phyloP scores from a whole-genome alignment of 2,797 vertebrate genomes.

The Benthosema pterotum region DNA sequence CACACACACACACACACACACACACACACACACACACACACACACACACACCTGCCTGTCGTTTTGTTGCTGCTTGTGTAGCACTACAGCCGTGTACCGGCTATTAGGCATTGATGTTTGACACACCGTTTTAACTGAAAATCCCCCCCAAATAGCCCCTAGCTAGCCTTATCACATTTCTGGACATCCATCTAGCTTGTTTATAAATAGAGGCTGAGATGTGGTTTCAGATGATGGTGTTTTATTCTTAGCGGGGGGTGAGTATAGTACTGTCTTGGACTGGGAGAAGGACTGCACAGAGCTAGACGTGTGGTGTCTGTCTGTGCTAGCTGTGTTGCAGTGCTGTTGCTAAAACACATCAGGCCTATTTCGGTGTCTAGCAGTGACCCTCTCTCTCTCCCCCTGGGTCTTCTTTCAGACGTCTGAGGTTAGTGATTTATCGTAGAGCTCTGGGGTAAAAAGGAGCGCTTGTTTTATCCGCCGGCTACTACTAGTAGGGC shows the following conservation, averaged over 20 bases:
- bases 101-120: too few relatives aligned
- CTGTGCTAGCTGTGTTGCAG: background rate
- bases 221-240: constrained; percentile 18
- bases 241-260: background rate
- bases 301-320: background rate
- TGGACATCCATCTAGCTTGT: constrained; percentile 39
- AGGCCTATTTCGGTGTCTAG: background rate
- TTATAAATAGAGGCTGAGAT: constrained; percentile 34
- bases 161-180: constrained; percentile 44
- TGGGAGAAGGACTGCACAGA: constrained; percentile 11
- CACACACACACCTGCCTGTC: background rate
- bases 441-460: too few relatives aligned
- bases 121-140: too few relatives aligned
- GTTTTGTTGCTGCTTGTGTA: too few relatives aligned
- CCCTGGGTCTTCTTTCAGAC: background rate
- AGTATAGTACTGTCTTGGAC: constrained; percentile 9
- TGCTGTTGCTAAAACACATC: constrained; percentile 8
- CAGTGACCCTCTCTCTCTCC: background rate
- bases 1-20: background rate
- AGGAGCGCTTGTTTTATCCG: too few relatives aligned
- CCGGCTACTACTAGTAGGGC: too few relatives aligned
- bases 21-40: background rate
- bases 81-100: too few relatives aligned
- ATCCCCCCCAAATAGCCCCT: too few relatives aligned
- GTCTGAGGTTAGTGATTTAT: too few relatives aligned